Evolutionary conservation across 2,888 invertebrate species (phyloP).

Genomic region (Hirtodrosophila cameraria): DNA sequence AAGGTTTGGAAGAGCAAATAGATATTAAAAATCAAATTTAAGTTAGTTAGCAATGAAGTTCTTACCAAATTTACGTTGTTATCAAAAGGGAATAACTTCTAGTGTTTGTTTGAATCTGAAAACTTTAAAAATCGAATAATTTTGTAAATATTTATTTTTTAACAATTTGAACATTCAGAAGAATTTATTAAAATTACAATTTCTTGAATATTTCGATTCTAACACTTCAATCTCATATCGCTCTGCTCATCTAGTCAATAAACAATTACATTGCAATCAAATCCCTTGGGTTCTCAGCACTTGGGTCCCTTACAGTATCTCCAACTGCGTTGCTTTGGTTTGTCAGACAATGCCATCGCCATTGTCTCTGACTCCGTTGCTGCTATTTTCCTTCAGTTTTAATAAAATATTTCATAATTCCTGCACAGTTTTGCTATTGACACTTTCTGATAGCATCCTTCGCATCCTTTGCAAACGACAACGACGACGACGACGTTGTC

Average conservation of each 20-base stretch:
- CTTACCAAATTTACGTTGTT: too few relatives aligned
- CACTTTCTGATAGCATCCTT: conserved; percentile 72
- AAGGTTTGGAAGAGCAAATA: too few relatives aligned
- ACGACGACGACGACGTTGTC: background rate
- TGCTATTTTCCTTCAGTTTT: conserved; percentile 67
- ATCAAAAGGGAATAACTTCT: too few relatives aligned
- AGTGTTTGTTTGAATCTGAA: too few relatives aligned
- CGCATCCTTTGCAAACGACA: background rate
- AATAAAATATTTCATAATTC: conserved; percentile 79
- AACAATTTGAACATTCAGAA: too few relatives aligned
- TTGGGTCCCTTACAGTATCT: conserved; percentile 2
- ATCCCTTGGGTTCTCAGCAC: background rate
- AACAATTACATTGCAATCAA: conserved; percentile 12
- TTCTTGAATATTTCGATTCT: too few relatives aligned
- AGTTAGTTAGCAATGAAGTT: too few relatives aligned
- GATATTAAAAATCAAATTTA: too few relatives aligned
- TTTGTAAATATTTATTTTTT: background rate
- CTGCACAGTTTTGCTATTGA: conserved; percentile 75
- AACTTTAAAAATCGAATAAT: too few relatives aligned
- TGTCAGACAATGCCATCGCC: conserved; percentile 12
- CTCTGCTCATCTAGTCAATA: background rate
- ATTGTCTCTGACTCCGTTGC: conserved; percentile 11
- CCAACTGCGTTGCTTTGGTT: background rate
- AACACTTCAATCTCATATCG: too few relatives aligned
- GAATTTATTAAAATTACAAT: too few relatives aligned